These are phyloP conservation scores for Protaetia brevitarsis DNA, from an alignment of 1,140 invertebrate species.

Conservation along the genomic window DNA sequence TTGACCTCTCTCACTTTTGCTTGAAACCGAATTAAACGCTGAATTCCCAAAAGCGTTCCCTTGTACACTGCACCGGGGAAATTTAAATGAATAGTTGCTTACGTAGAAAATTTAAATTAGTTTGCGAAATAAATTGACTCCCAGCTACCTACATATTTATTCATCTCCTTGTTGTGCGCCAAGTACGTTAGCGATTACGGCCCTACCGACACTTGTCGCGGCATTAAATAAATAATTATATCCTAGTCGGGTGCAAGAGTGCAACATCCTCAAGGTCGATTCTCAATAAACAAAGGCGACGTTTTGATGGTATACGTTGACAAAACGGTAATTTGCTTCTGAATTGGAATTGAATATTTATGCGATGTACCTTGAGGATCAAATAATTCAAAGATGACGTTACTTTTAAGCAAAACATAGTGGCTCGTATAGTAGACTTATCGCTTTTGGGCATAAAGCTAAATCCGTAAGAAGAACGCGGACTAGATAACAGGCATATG, in stretches of 20 bases:
- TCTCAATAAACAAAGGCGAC: too few relatives aligned
- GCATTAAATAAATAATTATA: background rate
- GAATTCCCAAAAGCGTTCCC: background rate
- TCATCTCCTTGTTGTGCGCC: background rate
- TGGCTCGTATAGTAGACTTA: too few relatives aligned
- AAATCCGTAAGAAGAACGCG: too few relatives aligned
- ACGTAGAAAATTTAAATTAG: background rate
- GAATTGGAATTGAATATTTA: too few relatives aligned
- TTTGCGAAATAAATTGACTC: slow-evolving; percentile 9
- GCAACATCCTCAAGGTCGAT: too few relatives aligned
- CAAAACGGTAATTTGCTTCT: too few relatives aligned
- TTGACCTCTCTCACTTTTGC: background rate
- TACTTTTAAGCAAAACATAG: too few relatives aligned
- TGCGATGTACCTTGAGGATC: too few relatives aligned
- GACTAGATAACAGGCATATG: too few relatives aligned
- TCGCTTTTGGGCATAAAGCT: too few relatives aligned
- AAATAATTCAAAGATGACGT: too few relatives aligned
- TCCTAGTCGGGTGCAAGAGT: background rate
- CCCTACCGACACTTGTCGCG: background rate
- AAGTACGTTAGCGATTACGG: background rate
- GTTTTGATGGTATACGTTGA: too few relatives aligned
- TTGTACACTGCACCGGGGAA: background rate
- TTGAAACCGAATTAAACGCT: background rate
- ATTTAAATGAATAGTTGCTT: slow-evolving; percentile 1
- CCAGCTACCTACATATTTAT: slow-evolving; percentile 2